Base-by-base conservation (phyloP, 2,113 vertebrate genomes). In the Todiramphus saurophagus region DNA sequence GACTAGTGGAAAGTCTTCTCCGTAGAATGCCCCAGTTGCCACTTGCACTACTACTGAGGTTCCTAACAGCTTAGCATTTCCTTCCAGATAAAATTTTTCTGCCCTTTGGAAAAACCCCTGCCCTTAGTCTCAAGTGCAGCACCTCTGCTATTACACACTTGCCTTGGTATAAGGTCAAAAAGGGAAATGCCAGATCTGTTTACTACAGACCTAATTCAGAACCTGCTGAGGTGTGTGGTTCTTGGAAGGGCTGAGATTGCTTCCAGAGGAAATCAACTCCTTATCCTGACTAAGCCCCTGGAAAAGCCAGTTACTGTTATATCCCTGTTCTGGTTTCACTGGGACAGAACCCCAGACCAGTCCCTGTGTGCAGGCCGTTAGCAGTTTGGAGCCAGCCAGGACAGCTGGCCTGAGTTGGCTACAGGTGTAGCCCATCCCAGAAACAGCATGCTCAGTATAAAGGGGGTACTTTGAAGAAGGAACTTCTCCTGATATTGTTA, bases 21-120 rank as follows among this genome's bases (percentile, higher is more conserved):
- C 37, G 4, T 39, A 66, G 68, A 93, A 63, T 18, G 35, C 24
- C 28, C 28, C 2, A 9, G 28, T 69, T 64, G 37, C 25, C 67
- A 51, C 39, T 58, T 15, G 2, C 46, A 82, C 41, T 3, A 4
- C 68, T 68, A 7, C 60, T 58, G 82, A 82, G 43, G 79, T 70
- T 90, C 33, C 48, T 39, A 76, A 68, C 35, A 3, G 72, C n/a
- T 70, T 68, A 77, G 21, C 8, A 82, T 33, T 90, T 85, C 39
- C 79, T 94, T 92, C 48, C 33, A 95, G 59, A 83, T 30, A 62
- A 59, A 93, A 72, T 21, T 50, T 51, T 86, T 86, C n/a, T 94
- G 80, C 86, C 80, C 90, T 93, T 94, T 95, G 88, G 94, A 63
- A 91, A 94, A 92, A 94, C 19, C 80, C 37, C 66, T 84, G 53